These are phyloP conservation scores for Pterocles gutturalis DNA, from an alignment of 2,113 vertebrate genomes.

Conservation along the genomic window DNA sequence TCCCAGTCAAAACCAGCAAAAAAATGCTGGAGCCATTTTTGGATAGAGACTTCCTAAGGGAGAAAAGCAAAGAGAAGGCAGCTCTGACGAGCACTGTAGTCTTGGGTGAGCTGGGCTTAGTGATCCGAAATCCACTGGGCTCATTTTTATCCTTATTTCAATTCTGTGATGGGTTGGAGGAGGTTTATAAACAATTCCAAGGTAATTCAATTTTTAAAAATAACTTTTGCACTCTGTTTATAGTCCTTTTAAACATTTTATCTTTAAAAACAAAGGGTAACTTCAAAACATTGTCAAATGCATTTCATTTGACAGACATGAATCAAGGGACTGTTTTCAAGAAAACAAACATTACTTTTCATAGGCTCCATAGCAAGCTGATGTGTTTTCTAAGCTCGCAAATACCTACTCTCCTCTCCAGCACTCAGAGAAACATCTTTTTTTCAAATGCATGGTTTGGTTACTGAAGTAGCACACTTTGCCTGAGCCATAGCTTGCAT, in stretches of 20 bases:
- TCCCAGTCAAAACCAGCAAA: too few species aligned
- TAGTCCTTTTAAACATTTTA: neutral
- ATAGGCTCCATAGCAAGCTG: neutral
- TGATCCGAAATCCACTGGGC: neutral
- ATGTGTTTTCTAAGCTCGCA: neutral
- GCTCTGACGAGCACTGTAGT: neutral
- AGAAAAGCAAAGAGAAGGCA: neutral
- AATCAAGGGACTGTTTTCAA: conserved; percentile 23
- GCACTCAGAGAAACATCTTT: neutral
- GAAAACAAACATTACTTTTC: conserved; percentile 12
- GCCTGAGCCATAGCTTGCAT: neutral
- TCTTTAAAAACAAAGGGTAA: conserved; percentile 28
- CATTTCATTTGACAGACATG: neutral
- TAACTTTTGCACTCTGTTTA: neutral
- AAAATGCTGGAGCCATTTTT: neutral
- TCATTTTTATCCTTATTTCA: neutral
- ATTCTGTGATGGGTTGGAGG: neutral
- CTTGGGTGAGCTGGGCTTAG: neutral
- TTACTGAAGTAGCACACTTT: neutral
- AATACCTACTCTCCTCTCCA: neutral
- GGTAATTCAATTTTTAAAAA: neutral
- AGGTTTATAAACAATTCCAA: conserved; percentile 15
- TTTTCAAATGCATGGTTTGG: neutral
- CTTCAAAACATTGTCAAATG: neutral
- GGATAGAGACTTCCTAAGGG: neutral